phyloP scores from a whole-genome alignment of 2,888 invertebrate genomes.

The Cheilosia urbana region DNA sequence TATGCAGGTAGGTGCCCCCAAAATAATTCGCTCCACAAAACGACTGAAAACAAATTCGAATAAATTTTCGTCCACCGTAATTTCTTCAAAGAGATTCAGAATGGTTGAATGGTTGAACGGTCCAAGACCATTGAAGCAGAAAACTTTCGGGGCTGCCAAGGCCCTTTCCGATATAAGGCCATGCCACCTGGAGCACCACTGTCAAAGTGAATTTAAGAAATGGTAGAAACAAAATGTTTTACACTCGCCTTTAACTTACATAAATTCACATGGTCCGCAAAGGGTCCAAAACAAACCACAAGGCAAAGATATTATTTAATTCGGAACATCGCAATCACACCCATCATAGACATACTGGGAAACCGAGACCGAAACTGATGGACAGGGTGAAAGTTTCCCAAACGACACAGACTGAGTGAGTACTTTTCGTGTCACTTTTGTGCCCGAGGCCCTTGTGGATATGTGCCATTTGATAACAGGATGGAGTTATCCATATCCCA shows the following conservation, averaged over 20 bases:
- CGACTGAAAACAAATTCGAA: conserved; percentile 26
- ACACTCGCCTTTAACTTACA: conserved; percentile 20
- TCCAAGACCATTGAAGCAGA: conserved; percentile 39
- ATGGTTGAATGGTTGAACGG: conserved; percentile 14
- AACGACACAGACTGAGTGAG: neutral
- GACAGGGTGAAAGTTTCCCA: conserved; percentile 20
- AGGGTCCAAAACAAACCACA: neutral
- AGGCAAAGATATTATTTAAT: conserved; percentile 33
- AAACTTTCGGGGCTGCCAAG: conserved; percentile 51
- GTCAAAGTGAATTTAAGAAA: conserved; percentile 6
- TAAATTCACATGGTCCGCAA: neutral
- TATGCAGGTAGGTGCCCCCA: neutral
- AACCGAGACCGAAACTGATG: conserved; percentile 23
- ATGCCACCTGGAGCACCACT: conserved; percentile 9
- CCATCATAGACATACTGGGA: neutral
- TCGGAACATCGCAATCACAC: conserved; percentile 3
- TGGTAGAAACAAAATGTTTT: conserved; percentile 4
- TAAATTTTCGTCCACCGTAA: conserved; percentile 39
- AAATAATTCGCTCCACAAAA: neutral
- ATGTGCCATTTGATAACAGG: conserved; percentile 50
- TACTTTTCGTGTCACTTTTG: conserved; percentile 40
- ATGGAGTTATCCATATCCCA: conserved; percentile 50
- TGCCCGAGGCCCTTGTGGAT: conserved; percentile 51
- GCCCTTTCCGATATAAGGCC: conserved; percentile 11
- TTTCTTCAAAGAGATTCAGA: conserved; percentile 35